Base-by-base conservation (phyloP, 2,888 invertebrate genomes). In the Chloroclystis v-ata region DNA sequence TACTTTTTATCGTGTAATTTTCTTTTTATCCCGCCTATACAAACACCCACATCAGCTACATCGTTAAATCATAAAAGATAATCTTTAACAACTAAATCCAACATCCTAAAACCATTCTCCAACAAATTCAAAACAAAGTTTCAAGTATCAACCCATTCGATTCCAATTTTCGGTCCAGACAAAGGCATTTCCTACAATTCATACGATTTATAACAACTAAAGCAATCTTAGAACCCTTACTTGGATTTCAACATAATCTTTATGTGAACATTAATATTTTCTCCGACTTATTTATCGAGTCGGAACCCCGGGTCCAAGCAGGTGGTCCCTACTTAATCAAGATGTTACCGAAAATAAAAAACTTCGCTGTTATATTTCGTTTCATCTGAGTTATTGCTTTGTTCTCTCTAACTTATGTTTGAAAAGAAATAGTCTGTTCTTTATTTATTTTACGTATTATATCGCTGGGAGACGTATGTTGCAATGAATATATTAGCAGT, bases 311-410 rank as follows among this genome's bases (percentile, higher is more conserved):
- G 66, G 55, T 69, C 67, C 77, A 56, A 68, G 86, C 86, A 87
- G 87, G 87, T 87, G 87, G 87, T 86, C 87, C 77, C 71, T 72
- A 82, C 82, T 87, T 87, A 87, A 87, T 87, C 86, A 87, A 87
- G 87, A 86, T 75, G 86, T 87, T 83, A 84, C 85, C 78, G 72
- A 85, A 83, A 80, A 72, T 69, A 76, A 79, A 82, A 76, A 76
- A 76, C 71, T 70, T 56, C 68, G 69, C 62, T 72, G 70, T 76
- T 69, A 79, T 78, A 78, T 79, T 75, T 80, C 71, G 73, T 82
- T 81, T 78, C 78, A 72, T 60, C 70, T 84, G 82, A 85, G 74
- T 83, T 84, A 85, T 82, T 67, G 73, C 75, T 79, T 71, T 75
- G 75, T 72, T 73, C 70, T 63, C 59, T 63, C 58, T 78, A 77